These are phyloP conservation scores for Dendronephthya gigantea DNA, from an alignment of 64 coral and sea anemone species.

Conservation along the genomic window DNA sequence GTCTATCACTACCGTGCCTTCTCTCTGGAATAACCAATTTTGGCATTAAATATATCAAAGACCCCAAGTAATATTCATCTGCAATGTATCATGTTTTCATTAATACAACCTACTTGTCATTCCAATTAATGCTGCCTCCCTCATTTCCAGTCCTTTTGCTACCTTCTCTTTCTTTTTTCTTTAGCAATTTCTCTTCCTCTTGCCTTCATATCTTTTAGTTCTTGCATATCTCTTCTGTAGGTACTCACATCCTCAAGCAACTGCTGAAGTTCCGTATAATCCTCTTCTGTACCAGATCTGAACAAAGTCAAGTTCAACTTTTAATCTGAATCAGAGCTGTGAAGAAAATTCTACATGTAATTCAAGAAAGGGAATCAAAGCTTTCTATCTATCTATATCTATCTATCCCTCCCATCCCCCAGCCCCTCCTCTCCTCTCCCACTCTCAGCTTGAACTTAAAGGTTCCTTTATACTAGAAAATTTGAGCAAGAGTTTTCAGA, in stretches of 20 bases:
- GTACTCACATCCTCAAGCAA: conserved; percentile 7
- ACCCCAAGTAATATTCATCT: background rate
- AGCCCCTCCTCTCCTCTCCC: too few species aligned
- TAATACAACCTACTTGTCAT: conserved; percentile 16
- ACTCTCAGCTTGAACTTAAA: too few species aligned
- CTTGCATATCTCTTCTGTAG: background rate
- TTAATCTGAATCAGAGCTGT: background rate
- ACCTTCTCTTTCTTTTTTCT: conserved; percentile 6
- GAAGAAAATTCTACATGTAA: too few species aligned
- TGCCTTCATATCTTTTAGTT: conserved; percentile 18
- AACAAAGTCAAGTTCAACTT: conserved; percentile 16
- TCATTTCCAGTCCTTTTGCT: conserved; percentile 8
- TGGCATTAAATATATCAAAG: conserved; percentile 1
- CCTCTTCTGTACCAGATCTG: conserved; percentile 9
- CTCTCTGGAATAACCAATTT: conserved; percentile 8
- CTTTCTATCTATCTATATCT: too few species aligned
- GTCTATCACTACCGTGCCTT: conserved; percentile 4
- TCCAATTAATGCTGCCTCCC: background rate
- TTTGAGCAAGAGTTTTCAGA: background rate
- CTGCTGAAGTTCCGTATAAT: conserved; percentile 14
- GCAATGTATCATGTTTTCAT: background rate
- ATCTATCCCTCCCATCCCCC: too few species aligned
- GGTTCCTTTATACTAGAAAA: background rate
- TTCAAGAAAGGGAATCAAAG: too few species aligned
- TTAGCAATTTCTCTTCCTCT: background rate